Conservation (phyloP, 2,797 vertebrate species). For the Catamblyrhynchus diadema region DNA sequence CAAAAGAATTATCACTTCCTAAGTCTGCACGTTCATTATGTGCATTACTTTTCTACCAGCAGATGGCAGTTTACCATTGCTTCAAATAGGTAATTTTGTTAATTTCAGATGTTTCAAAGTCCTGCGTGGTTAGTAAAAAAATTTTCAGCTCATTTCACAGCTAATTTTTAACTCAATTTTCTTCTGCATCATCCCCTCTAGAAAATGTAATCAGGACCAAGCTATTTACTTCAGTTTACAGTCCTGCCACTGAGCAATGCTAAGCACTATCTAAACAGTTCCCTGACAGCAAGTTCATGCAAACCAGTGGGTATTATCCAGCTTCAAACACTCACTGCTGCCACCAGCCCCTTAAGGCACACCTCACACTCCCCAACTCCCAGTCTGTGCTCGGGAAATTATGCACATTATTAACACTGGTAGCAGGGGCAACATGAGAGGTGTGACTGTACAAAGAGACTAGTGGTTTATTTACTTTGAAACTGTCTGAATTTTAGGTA, state of each 20-base stretch:
- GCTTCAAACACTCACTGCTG: neutral
- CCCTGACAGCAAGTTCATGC: neutral
- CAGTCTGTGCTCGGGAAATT: neutral
- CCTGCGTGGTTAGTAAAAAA: neutral
- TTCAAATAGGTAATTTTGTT: slow-evolving; percentile 36
- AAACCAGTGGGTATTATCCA: neutral
- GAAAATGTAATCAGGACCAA: neutral
- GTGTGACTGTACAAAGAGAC: neutral
- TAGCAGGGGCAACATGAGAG: neutral
- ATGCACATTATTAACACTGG: neutral
- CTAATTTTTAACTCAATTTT: neutral
- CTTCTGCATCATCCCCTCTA: neutral
- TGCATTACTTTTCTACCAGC: slow-evolving; percentile 52
- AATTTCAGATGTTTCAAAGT: neutral
- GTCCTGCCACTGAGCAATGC: neutral
- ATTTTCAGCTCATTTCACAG: neutral
- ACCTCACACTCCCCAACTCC: neutral
- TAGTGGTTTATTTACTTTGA: neutral
- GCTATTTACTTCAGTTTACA: neutral
- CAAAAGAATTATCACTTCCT: neutral
- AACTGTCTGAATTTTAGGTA: neutral
- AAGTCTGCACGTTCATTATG: neutral
- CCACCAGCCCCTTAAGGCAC: neutral
- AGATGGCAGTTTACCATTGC: slow-evolving; percentile 74
- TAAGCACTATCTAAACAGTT: neutral